These are phyloP conservation scores for Ophiodon elongatus DNA, from an alignment of 2,113 vertebrate species.

Conservation along the genomic window DNA sequence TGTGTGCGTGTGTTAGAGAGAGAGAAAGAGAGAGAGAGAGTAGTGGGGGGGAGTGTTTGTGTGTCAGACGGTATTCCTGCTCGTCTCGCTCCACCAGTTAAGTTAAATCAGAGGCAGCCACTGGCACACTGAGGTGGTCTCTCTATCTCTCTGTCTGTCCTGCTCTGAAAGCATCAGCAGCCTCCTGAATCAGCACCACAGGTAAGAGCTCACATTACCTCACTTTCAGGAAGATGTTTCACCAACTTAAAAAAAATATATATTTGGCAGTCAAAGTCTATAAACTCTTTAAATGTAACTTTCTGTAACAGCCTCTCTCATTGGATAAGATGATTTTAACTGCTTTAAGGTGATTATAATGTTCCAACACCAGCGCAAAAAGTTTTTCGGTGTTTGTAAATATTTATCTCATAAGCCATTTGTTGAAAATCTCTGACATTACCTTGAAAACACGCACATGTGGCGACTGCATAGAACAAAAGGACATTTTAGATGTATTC, in stretches of 20 bases:
- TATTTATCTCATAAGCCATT: constrained; percentile 8
- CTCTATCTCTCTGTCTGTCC: constrained; percentile 48
- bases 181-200: constrained; percentile 53
- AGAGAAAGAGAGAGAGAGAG: constrained; percentile 1
- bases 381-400: not conserved
- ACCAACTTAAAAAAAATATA: not conserved
- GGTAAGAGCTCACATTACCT: constrained; percentile 66
- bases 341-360: not conserved
- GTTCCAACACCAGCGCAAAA: not conserved
- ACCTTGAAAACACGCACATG: not conserved
- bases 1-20: constrained; percentile 31
- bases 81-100: constrained; percentile 74
- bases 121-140: constrained; percentile 70
- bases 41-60: constrained; percentile 48
- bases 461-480: not conserved
- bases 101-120: constrained; percentile 76
- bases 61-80: constrained; percentile 73
- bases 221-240: constrained; percentile 2
- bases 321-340: not conserved
- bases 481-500: not conserved
- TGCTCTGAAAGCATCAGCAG: constrained; percentile 60
- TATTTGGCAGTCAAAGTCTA: not conserved
- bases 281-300: not conserved
- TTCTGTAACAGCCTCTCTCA: not conserved
- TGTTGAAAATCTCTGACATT: not conserved